Conservation (phyloP, 2,113 vertebrate species). For the Prionailurus bengalensis region DNA sequence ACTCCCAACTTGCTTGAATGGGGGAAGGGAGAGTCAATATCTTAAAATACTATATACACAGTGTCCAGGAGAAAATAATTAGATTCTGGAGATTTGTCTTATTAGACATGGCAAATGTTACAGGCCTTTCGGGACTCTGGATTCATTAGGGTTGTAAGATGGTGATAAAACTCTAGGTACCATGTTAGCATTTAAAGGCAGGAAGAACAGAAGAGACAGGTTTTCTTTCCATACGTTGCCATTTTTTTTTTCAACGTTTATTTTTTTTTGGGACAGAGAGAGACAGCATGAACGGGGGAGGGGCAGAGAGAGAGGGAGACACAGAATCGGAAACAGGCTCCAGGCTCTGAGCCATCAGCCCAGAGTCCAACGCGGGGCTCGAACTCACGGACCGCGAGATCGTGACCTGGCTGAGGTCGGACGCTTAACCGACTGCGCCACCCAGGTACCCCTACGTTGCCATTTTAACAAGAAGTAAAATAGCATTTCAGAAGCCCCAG, state of each 20-base stretch:
- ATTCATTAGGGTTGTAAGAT: neutral
- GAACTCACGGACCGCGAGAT: too few relatives aligned
- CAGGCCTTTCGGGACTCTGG: neutral
- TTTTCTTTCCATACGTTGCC: neutral
- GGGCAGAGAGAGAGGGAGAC: too few relatives aligned
- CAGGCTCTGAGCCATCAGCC: too few relatives aligned
- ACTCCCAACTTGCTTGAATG: neutral
- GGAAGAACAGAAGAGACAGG: neutral
- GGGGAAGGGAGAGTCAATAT: neutral
- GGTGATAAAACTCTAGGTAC: neutral
- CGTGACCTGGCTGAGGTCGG: too few relatives aligned
- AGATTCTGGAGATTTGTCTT: neutral
- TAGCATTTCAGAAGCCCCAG: neutral
- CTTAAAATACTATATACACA: neutral
- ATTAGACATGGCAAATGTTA: neutral
- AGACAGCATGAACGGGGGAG: too few relatives aligned
- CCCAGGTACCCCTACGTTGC: too few relatives aligned
- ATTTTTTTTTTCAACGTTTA: neutral
- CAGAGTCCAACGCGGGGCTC: too few relatives aligned
- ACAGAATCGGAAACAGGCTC: too few relatives aligned
- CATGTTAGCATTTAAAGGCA: neutral
- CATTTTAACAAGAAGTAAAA: neutral
- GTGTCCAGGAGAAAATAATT: neutral
- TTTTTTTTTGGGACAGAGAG: too few relatives aligned
- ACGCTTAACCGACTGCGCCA: too few relatives aligned